phyloP scores from a whole-genome alignment of 2,797 vertebrate species.

The Cyclura pinguis region DNA sequence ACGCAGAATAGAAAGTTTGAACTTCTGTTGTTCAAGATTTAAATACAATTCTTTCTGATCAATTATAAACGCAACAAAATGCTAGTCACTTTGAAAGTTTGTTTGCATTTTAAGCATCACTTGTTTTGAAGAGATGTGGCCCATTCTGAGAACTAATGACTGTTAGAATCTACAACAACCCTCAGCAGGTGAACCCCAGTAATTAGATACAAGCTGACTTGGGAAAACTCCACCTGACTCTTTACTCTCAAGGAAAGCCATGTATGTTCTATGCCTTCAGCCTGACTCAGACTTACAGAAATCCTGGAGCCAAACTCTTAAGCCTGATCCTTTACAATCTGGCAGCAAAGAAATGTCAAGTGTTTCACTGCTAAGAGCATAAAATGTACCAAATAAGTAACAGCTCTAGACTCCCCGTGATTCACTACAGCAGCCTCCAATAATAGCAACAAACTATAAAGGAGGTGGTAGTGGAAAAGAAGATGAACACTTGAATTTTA shows the following conservation, averaged over 20 bases:
- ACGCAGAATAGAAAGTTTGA: constrained; percentile 14
- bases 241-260: neutral
- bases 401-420: neutral
- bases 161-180: neutral
- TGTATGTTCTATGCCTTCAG: neutral
- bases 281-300: no score
- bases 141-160: neutral
- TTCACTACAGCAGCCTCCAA: neutral
- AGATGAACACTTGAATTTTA: neutral
- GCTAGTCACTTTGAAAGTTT: neutral
- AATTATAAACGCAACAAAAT: constrained; percentile 27
- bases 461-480: neutral
- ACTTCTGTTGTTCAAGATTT: constrained; percentile 20
- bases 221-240: neutral
- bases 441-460: neutral
- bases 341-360: neutral
- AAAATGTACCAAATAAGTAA: neutral
- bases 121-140: rapidly evolving
- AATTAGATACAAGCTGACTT: neutral
- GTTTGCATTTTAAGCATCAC: neutral
- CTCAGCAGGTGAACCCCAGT: neutral
- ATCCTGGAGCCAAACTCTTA: neutral
- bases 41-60: neutral
- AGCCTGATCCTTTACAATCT: neutral
- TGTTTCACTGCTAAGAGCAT: neutral